These are phyloP conservation scores for Ptilonorhynchus violaceus DNA, from an alignment of 2,113 vertebrate genomes.

Conservation along the genomic window DNA sequence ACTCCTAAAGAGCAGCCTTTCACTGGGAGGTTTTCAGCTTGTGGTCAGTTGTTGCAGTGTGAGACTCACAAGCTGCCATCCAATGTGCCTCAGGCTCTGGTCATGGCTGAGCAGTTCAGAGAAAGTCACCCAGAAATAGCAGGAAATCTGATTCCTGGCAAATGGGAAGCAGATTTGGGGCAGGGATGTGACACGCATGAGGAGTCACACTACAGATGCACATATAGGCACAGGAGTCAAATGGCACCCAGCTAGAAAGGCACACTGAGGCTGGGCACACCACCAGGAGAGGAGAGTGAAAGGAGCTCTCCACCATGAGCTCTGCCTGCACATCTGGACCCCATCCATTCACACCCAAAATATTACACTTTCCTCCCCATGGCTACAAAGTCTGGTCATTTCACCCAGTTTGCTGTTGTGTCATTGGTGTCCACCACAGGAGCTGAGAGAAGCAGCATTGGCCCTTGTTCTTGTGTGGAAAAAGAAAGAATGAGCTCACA, in stretches of 20 bases:
- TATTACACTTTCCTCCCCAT: not conserved
- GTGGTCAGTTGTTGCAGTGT: constrained; percentile 47
- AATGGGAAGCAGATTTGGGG: not conserved
- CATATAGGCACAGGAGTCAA: not conserved
- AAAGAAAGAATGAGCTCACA: not conserved
- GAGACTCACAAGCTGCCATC: constrained; percentile 34
- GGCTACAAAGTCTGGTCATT: not conserved
- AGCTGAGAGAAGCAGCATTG: not conserved
- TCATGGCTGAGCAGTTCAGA: not conserved
- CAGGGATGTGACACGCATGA: not conserved
- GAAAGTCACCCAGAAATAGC: constrained; percentile 38
- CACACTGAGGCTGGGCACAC: accelerated
- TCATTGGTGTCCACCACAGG: not conserved
- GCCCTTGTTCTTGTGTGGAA: not conserved
- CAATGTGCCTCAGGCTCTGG: not conserved
- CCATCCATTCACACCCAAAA: not conserved
- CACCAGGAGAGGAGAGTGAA: accelerated
- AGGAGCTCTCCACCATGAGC: not conserved
- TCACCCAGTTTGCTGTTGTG: not conserved
- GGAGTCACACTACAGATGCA: not conserved
- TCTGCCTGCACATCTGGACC: not conserved
- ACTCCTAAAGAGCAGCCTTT: constrained; percentile 56
- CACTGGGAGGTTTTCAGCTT: constrained; percentile 40
- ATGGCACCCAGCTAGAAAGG: not conserved
- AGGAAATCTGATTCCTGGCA: not conserved